Percentiles rank a stretch among this genome's conserved stretches.
phyloP scores from a whole-genome alignment of 2,888 invertebrate genomes.

The Lasioglossum pauxillum region DNA sequence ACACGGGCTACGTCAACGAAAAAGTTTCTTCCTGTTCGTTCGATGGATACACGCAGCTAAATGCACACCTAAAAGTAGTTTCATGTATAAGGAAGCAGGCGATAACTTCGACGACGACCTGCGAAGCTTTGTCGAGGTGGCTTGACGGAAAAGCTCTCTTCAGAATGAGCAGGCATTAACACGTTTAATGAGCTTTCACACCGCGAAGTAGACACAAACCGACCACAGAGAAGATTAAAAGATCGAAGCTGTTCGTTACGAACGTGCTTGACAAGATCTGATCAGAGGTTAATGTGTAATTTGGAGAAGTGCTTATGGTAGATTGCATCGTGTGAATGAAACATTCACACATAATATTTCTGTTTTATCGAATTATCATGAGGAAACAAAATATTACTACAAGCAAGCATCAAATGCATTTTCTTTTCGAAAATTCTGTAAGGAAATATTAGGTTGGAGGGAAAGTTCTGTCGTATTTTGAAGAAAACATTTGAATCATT shows the following conservation, averaged over 20 bases:
- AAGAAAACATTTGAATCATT: too few relatives aligned
- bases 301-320: not conserved
- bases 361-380: not conserved
- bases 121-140: constrained; percentile 35
- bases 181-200: constrained; percentile 30
- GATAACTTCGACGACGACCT: constrained; percentile 10
- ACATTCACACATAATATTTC: not conserved
- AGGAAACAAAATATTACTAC: not conserved
- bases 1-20: not conserved
- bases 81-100: constrained; percentile 11
- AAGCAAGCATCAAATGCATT: not conserved
- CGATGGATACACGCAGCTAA: not conserved
- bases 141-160: not conserved
- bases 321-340: not conserved
- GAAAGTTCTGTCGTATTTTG: too few relatives aligned
- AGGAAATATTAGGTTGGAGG: not conserved
- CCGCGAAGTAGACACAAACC: constrained; percentile 21
- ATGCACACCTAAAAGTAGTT: constrained; percentile 2
- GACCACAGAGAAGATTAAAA: not conserved
- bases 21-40: constrained; percentile 12
- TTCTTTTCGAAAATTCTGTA: not conserved
- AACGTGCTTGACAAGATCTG: not conserved
- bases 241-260: not conserved
- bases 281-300: not conserved
- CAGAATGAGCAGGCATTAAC: not conserved